Evolutionary conservation across 2,888 invertebrate genomes (phyloP).

Genomic region (Trichogramma dendrolimi): DNA sequence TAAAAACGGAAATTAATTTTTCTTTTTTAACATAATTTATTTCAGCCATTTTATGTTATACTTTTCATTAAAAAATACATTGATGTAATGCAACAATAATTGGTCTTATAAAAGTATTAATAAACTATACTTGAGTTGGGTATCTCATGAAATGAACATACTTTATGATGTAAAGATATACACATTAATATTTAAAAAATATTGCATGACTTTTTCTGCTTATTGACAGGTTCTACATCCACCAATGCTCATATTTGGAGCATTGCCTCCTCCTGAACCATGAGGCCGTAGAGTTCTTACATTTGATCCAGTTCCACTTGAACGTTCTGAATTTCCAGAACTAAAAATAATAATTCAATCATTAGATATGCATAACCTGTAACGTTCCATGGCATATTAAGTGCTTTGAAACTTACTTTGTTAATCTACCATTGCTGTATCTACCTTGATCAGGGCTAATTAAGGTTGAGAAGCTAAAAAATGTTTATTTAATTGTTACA

Average conservation of each 20-base stretch:
- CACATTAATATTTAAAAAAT: neutral
- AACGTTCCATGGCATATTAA: too few species aligned
- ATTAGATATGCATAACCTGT: too few species aligned
- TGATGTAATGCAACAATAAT: slow-evolving; percentile 19
- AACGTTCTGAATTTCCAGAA: neutral
- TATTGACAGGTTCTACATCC: slow-evolving; percentile 41
- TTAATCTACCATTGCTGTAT: slow-evolving; percentile 16
- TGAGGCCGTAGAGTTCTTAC: slow-evolving; percentile 17
- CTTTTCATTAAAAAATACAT: too few species aligned
- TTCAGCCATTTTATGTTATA: too few species aligned
- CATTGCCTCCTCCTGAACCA: slow-evolving; percentile 21
- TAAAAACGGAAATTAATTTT: too few species aligned
- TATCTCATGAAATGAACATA: neutral
- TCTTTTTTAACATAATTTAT: too few species aligned
- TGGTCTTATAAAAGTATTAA: slow-evolving; percentile 14
- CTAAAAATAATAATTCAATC: too few species aligned
- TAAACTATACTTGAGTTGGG: slow-evolving; percentile 1
- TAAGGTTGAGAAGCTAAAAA: slow-evolving; percentile 40
- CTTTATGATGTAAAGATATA: neutral
- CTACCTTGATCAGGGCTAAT: slow-evolving; percentile 31
- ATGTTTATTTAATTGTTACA: neutral
- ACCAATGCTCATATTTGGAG: slow-evolving; percentile 31
- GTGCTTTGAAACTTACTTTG: slow-evolving; percentile 13
- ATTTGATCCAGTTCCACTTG: slow-evolving; percentile 13
- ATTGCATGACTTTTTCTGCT: neutral